These are phyloP conservation scores for Gnathonemus longibarbis DNA, from an alignment of 2,113 vertebrate species.

Conservation along the genomic window DNA sequence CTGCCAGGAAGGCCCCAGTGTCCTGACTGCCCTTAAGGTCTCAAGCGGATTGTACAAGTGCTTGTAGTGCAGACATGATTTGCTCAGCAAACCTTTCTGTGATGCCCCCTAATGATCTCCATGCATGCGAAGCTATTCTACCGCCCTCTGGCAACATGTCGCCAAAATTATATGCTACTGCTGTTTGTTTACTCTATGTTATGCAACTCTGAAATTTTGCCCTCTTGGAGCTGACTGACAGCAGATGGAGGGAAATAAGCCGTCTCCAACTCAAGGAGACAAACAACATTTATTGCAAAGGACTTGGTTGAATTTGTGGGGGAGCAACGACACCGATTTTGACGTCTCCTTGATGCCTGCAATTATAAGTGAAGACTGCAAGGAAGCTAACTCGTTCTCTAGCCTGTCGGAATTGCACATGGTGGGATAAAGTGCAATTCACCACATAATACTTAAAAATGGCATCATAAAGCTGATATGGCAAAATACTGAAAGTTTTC, in stretches of 20 bases:
- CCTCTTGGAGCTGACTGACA: background rate
- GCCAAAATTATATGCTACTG: background rate
- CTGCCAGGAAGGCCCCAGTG: background rate
- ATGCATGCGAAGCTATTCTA: background rate
- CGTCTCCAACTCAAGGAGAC: background rate
- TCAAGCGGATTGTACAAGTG: background rate
- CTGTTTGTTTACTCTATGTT: constrained; percentile 15
- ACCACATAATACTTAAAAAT: background rate
- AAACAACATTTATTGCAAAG: background rate
- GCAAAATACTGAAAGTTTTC: background rate
- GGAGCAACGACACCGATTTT: background rate
- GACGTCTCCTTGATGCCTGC: background rate
- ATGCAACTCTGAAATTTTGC: background rate
- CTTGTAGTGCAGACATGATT: background rate
- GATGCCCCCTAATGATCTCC: background rate
- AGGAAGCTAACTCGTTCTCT: background rate
- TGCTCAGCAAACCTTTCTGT: background rate
- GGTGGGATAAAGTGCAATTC: background rate
- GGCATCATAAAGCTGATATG: background rate
- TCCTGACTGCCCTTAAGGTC: background rate
- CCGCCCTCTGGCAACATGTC: background rate
- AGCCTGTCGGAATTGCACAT: background rate
- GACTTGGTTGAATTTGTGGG: background rate
- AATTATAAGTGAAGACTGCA: background rate
- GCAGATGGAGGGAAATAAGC: background rate